Percentiles rank a stretch among this genome's conserved stretches.
These are phyloP conservation scores for Scaptomyza flava DNA, from an alignment of 2,888 invertebrate genomes.

Conservation along the genomic window DNA sequence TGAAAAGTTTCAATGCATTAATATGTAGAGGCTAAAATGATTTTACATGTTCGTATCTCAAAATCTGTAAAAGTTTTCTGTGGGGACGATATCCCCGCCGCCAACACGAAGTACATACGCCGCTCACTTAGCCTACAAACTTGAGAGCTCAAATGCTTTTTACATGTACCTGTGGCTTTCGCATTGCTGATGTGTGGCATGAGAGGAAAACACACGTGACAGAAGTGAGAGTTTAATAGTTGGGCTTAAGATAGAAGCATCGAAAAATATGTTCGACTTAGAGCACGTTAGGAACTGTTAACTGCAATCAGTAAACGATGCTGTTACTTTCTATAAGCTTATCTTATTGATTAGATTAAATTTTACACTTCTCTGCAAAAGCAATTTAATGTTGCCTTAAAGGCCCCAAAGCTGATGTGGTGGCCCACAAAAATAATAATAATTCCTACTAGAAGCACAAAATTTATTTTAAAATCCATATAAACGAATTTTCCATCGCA, in stretches of 20 bases:
- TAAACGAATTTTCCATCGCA: constrained; percentile 60
- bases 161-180: constrained; percentile 65
- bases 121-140: constrained; percentile 19
- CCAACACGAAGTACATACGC: background rate
- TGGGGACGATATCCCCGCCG: constrained; percentile 9
- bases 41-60: constrained; percentile 49
- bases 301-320: constrained; percentile 32
- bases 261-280: constrained; percentile 14
- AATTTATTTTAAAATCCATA: constrained; percentile 67
- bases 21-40: constrained; percentile 38
- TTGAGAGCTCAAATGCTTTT: constrained; percentile 65
- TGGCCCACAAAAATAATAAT: constrained; percentile 41
- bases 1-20: constrained; percentile 55
- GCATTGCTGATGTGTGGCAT: constrained; percentile 33
- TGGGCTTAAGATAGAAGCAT: background rate
- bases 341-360: constrained; percentile 58
- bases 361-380: constrained; percentile 17
- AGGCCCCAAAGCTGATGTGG: constrained; percentile 31
- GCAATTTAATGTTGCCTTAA: constrained; percentile 47
- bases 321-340: constrained; percentile 34
- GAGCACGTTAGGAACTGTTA: background rate
- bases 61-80: constrained; percentile 42
- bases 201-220: background rate
- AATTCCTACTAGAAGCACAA: constrained; percentile 65
- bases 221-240: constrained; percentile 4